Conservation (phyloP, 2,113 vertebrate genomes). For the Elephas maximus region DNA sequence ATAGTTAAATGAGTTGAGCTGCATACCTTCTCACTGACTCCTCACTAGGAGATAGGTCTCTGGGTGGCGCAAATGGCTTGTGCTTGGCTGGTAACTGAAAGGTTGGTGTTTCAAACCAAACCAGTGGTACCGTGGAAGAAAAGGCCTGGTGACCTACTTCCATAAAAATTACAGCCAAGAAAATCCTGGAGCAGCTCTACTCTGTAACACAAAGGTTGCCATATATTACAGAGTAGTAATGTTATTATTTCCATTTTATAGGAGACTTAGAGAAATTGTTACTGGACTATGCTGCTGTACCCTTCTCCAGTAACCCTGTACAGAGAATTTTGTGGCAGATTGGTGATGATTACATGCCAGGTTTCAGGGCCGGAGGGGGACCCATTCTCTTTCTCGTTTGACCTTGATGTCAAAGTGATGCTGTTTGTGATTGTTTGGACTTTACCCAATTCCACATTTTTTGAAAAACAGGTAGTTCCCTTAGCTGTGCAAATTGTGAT, state of each 20-base stretch:
- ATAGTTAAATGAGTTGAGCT: not conserved
- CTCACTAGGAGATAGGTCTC: not conserved
- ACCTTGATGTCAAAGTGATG: not conserved
- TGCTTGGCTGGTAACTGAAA: too few relatives aligned
- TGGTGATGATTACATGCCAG: not conserved
- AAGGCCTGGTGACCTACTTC: too few relatives aligned
- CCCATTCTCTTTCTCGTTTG: constrained; percentile 24
- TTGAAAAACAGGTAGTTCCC: not conserved
- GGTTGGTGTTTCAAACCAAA: too few relatives aligned
- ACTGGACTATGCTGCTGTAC: not conserved
- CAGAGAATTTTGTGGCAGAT: not conserved
- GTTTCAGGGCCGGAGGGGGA: not conserved
- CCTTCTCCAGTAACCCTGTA: not conserved
- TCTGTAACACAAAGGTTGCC: too few relatives aligned
- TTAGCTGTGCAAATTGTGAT: constrained; percentile 18
- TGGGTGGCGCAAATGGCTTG: too few relatives aligned
- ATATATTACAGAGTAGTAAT: too few relatives aligned
- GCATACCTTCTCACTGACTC: not conserved
- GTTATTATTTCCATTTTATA: not conserved
- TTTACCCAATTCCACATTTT: not conserved
- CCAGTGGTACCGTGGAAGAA: too few relatives aligned
- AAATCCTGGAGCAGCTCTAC: too few relatives aligned
- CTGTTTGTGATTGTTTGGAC: not conserved
- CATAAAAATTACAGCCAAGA: too few relatives aligned
- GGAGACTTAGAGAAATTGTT: not conserved